These are phyloP conservation scores for Eupithecia subfuscata DNA, from an alignment of 2,888 invertebrate genomes.

Conservation along the genomic window DNA sequence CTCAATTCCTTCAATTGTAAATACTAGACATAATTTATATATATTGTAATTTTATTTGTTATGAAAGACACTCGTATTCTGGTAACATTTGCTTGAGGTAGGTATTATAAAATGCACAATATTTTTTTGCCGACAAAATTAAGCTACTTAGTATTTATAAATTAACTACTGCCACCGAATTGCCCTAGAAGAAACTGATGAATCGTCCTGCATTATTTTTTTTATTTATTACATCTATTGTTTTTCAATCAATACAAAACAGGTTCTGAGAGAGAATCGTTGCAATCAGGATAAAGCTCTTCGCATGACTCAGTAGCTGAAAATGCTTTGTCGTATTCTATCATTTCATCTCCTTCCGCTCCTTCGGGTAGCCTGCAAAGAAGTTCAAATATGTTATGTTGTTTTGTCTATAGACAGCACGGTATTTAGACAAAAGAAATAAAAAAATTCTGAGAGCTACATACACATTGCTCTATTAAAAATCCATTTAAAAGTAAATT, in stretches of 20 bases:
- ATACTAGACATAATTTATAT: no score
- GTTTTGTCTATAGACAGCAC: background rate
- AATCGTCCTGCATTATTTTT: background rate
- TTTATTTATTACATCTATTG: background rate
- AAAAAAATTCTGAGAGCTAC: background rate
- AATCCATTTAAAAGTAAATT: background rate
- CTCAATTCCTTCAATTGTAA: no score
- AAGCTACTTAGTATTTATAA: background rate
- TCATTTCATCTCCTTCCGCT: constrained; percentile 49
- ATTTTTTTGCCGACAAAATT: background rate
- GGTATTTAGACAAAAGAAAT: background rate
- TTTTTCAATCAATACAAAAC: constrained; percentile 16
- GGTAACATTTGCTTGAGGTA: background rate
- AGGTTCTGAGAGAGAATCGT: constrained; percentile 42
- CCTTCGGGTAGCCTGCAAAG: constrained; percentile 67
- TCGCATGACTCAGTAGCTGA: constrained; percentile 60
- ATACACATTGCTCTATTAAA: background rate
- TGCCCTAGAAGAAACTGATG: background rate
- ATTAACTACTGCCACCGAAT: background rate
- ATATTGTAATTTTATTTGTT: no score
- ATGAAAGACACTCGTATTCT: background rate
- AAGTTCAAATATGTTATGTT: background rate
- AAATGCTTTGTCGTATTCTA: constrained; percentile 68
- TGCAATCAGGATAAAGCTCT: constrained; percentile 67
- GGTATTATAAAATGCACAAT: background rate